Conservation (phyloP, 2,113 vertebrate species). For the Rhinopithecus roxellana region DNA sequence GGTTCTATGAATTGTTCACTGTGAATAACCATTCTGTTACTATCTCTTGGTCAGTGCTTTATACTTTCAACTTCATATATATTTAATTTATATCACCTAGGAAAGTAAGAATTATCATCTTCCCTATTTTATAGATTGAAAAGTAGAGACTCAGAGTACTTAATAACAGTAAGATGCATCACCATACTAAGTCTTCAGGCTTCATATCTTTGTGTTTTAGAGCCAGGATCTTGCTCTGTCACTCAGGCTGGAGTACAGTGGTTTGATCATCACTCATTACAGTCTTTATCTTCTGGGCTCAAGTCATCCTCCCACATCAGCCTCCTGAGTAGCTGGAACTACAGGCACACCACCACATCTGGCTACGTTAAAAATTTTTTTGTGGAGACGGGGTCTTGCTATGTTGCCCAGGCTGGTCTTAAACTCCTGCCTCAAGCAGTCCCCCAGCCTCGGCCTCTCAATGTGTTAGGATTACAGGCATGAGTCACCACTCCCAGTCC, state of each 20-base stretch:
- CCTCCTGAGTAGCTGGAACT: neutral
- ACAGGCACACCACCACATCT: too few relatives aligned
- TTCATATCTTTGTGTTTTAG: neutral
- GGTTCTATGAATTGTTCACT: neutral
- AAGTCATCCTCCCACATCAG: neutral
- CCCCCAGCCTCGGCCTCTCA: neutral
- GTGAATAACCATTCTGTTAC: neutral
- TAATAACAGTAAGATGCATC: neutral
- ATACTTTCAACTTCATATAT: neutral
- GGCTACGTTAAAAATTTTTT: neutral
- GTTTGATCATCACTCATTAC: neutral
- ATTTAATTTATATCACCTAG: neutral
- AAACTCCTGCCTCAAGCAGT: neutral
- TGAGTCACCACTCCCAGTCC: too few relatives aligned
- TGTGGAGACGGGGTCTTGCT: neutral
- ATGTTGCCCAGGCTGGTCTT: neutral
- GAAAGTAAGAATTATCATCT: neutral
- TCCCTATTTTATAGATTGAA: neutral
- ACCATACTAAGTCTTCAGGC: neutral
- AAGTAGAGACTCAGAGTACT: neutral
- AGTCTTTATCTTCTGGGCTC: neutral
- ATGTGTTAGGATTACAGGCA: neutral
- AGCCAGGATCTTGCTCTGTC: neutral
- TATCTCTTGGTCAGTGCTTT: neutral
- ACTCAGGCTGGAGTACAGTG: neutral